A percentile compares a stretch with the other conserved stretches of the same genome.
phyloP scores from a whole-genome alignment of 2,797 vertebrate species.

The Takifugu ocellatus region DNA sequence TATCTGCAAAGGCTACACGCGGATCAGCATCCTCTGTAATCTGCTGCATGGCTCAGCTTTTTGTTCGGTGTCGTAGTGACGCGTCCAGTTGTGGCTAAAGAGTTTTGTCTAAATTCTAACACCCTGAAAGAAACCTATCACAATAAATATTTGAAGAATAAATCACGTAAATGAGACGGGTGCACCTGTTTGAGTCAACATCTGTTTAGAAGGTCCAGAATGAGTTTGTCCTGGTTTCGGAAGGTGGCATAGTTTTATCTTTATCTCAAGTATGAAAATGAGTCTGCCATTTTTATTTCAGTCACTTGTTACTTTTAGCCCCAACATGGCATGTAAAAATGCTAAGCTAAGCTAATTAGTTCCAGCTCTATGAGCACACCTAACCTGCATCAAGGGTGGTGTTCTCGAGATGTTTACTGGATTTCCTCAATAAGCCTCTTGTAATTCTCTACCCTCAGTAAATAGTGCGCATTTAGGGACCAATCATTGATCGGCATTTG shows the following conservation, averaged over 20 bases:
- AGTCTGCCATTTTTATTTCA: no score
- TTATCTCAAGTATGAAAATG: no score
- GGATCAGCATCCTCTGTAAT: slow-evolving; percentile 17
- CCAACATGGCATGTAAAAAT: no score
- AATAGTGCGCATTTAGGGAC: slow-evolving; percentile 4
- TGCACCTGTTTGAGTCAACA: slow-evolving; percentile 43
- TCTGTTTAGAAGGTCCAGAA: slow-evolving; percentile 60
- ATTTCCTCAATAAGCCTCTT: not conserved
- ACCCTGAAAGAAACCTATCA: slow-evolving; percentile 8
- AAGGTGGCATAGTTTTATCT: no score
- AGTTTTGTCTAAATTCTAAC: slow-evolving; percentile 6
- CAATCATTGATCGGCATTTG: slow-evolving; percentile 29
- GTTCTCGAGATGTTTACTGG: no score
- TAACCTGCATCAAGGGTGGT: no score
- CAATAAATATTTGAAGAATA: slow-evolving; percentile 42
- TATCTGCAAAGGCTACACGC: slow-evolving; percentile 19
- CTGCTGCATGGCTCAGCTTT: slow-evolving; percentile 35
- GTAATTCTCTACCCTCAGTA: slow-evolving; percentile 17
- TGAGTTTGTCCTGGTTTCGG: not conserved
- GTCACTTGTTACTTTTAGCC: no score
- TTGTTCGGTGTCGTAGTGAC: slow-evolving; percentile 28
- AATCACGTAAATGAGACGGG: slow-evolving; percentile 6
- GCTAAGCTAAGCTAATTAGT: no score
- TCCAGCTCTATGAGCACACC: no score
- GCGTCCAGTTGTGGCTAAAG: slow-evolving; percentile 3